phyloP scores from a whole-genome alignment of 2,888 invertebrate species.

The Philopedon plagiatum region DNA sequence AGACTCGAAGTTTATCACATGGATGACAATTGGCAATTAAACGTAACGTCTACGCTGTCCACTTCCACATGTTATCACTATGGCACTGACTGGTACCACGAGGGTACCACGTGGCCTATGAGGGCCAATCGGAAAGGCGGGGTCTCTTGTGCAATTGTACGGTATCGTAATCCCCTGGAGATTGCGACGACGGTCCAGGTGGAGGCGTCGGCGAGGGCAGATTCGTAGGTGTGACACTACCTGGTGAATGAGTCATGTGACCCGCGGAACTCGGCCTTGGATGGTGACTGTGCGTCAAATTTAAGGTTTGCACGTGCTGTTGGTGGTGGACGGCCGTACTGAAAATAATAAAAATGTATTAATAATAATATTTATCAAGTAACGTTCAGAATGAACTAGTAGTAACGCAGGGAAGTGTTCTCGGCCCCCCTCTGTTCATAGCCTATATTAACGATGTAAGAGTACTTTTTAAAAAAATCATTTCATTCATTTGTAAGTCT shows the following conservation, averaged over 20 bases:
- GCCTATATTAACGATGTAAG: no score
- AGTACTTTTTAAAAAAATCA: no score
- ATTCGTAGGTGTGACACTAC: conserved; percentile 88
- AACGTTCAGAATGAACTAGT: no score
- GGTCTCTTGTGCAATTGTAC: conserved; percentile 84
- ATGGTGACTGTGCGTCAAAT: conserved; percentile 68
- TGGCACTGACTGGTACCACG: conserved; percentile 66
- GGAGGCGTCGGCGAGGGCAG: conserved; percentile 78
- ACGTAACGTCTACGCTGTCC: conserved; percentile 61
- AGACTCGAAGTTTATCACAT: conserved; percentile 69
- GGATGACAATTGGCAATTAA: conserved; percentile 66
- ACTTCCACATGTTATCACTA: conserved; percentile 67
- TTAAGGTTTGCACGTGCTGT: conserved; percentile 71
- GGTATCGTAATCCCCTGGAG: conserved; percentile 73
- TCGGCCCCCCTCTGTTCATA: no score
- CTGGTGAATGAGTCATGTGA: conserved; percentile 74
- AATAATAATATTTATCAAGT: no score
- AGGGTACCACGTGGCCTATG: conserved; percentile 74
- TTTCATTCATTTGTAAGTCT: no score
- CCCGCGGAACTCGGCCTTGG: conserved; percentile 74
- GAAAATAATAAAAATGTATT: conserved; percentile 5
- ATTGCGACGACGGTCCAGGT: conserved; percentile 52
- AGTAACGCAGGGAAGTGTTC: no score
- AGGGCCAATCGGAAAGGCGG: conserved; percentile 92
- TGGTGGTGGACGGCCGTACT: conserved; percentile 66